Evolutionary conservation across 2,888 invertebrate species (phyloP).

Genomic region (Megaustenia siamemsis): DNA sequence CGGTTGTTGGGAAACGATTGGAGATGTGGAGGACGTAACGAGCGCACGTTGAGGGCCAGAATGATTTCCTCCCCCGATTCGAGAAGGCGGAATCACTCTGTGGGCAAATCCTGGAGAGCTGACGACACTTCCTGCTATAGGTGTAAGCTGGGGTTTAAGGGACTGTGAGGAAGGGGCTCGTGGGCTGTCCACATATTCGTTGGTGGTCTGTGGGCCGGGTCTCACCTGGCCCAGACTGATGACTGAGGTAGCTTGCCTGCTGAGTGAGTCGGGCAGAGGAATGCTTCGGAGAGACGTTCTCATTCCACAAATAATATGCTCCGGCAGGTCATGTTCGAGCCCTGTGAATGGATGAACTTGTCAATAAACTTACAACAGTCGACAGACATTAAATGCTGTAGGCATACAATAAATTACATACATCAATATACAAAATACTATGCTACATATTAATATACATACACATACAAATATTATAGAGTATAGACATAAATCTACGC

Average conservation of each 20-base stretch:
- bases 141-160: conserved; percentile 52
- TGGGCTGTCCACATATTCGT: conserved; percentile 92
- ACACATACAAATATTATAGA: neutral
- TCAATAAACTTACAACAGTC: neutral
- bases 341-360: neutral
- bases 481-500: neutral
- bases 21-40: conserved; percentile 30
- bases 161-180: conserved; percentile 60
- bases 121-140: conserved; percentile 31
- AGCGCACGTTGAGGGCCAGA: conserved; percentile 27
- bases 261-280: conserved; percentile 63
- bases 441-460: neutral
- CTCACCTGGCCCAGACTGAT: conserved; percentile 81
- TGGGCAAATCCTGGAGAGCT: conserved; percentile 44
- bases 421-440: neutral
- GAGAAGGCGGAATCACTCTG: conserved; percentile 47
- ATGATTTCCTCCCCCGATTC: conserved; percentile 36
- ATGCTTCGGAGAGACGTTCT: conserved; percentile 62
- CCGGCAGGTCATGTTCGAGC: conserved; percentile 41
- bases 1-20: conserved; percentile 58
- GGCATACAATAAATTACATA: neutral
- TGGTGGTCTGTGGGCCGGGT: conserved; percentile 92
- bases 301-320: conserved; percentile 50
- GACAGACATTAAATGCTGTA: neutral
- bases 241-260: conserved; percentile 60